These are phyloP conservation scores for Laticauda laticaudata DNA, from an alignment of 2,113 vertebrate genomes.

Conservation along the genomic window DNA sequence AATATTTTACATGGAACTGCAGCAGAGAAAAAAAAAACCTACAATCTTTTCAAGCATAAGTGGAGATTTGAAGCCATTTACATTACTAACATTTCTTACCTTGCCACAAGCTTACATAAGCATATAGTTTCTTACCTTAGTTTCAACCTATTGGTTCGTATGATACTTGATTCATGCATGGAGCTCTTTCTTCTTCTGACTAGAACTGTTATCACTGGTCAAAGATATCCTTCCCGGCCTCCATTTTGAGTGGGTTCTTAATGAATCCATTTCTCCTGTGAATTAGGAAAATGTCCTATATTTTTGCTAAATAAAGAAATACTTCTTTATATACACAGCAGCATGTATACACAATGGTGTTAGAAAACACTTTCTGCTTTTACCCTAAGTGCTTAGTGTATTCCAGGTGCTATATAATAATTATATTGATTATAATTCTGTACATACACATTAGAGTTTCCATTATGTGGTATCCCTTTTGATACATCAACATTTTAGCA, in stretches of 20 bases:
- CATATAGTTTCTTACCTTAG: neutral
- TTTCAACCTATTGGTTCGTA: neutral
- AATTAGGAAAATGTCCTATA: conserved; percentile 15
- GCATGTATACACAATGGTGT: conserved; percentile 37
- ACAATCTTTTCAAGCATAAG: neutral
- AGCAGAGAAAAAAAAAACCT: too few species aligned
- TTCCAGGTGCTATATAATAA: conserved; percentile 1
- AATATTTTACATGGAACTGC: neutral
- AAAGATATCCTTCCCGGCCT: neutral
- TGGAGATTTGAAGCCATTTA: neutral
- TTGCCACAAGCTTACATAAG: neutral
- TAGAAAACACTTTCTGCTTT: conserved; percentile 34
- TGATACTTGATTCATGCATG: neutral
- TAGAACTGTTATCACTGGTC: neutral
- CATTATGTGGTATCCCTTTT: conserved; percentile 68
- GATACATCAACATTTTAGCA: conserved; percentile 39
- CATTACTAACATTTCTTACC: neutral
- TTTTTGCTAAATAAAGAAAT: conserved; percentile 25
- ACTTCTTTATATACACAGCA: conserved; percentile 5
- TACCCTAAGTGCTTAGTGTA: conserved; percentile 21
- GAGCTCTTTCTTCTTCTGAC: neutral
- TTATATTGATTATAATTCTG: conserved; percentile 36
- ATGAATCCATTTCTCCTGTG: conserved; percentile 31
- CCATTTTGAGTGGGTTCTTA: neutral
- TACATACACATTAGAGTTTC: conserved; percentile 46